Conservation (phyloP, 2,113 vertebrate genomes). For the Taurulus bubalis region DNA sequence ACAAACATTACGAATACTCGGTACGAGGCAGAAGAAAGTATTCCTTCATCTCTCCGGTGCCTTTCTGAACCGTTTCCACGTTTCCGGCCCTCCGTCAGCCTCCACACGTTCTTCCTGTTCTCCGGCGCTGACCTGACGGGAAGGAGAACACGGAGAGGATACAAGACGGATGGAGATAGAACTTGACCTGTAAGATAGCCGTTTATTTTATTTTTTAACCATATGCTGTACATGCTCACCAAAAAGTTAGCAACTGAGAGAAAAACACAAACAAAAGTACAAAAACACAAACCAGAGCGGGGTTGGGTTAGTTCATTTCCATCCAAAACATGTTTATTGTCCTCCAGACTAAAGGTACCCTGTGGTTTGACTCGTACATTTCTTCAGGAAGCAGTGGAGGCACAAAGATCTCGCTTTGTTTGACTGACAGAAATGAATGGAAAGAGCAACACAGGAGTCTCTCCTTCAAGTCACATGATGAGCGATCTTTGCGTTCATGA, state of each 20-base stretch:
- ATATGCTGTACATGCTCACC: conserved; percentile 55
- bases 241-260: conserved; percentile 49
- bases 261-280: background rate
- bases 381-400: conserved; percentile 78
- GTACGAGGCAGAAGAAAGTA: too few species aligned
- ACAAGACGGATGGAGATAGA: conserved; percentile 44
- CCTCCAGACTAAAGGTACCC: conserved; percentile 80
- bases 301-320: conserved; percentile 76
- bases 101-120: too few species aligned
- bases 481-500: conserved; percentile 75
- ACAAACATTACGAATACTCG: background rate
- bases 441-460: conserved; percentile 72
- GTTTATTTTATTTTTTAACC: conserved; percentile 52
- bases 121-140: background rate
- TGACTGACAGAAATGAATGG: conserved; percentile 66
- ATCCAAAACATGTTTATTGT: conserved; percentile 82
- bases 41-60: too few species aligned
- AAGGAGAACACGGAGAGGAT: conserved; percentile 20
- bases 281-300: conserved; percentile 59
- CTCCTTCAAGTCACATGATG: conserved; percentile 75
- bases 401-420: conserved; percentile 59
- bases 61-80: too few species aligned
- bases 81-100: too few species aligned
- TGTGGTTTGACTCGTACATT: conserved; percentile 76
- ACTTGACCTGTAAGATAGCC: conserved; percentile 51